phyloP scores from a whole-genome alignment of 2,797 vertebrate genomes.

The Pseudochirops corinnae region DNA sequence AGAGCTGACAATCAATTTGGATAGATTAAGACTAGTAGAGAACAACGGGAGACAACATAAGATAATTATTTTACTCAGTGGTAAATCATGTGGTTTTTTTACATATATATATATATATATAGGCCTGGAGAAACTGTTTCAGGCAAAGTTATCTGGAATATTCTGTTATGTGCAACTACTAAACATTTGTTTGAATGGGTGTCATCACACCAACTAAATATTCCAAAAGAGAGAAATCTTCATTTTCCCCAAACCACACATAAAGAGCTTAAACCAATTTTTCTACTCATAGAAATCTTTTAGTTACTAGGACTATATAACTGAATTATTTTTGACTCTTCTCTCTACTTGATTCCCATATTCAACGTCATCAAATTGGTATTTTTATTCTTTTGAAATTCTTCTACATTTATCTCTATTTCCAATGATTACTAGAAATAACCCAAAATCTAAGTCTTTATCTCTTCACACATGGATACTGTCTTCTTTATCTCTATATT shows the following conservation, averaged over 20 bases:
- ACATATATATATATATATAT: no score
- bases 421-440: background rate
- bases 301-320: background rate
- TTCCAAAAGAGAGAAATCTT: background rate
- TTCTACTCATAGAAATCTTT: background rate
- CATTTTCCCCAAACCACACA: background rate
- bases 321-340: background rate
- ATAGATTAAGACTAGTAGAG: background rate
- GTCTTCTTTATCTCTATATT: background rate
- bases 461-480: background rate
- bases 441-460: background rate
- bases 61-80: background rate
- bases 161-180: background rate
- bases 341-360: background rate
- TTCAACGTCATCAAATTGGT: background rate
- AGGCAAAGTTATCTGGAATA: background rate
- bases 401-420: background rate
- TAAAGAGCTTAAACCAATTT: background rate
- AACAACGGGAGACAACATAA: background rate
- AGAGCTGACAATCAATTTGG: slow-evolving; percentile 1
- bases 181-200: background rate
- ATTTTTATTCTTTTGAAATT: background rate
- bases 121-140: background rate
- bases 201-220: background rate
- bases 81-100: background rate